Percentiles rank a stretch among this genome's conserved stretches.
Conservation (phyloP, 2,888 invertebrate species). For the Aphrophora alni region DNA sequence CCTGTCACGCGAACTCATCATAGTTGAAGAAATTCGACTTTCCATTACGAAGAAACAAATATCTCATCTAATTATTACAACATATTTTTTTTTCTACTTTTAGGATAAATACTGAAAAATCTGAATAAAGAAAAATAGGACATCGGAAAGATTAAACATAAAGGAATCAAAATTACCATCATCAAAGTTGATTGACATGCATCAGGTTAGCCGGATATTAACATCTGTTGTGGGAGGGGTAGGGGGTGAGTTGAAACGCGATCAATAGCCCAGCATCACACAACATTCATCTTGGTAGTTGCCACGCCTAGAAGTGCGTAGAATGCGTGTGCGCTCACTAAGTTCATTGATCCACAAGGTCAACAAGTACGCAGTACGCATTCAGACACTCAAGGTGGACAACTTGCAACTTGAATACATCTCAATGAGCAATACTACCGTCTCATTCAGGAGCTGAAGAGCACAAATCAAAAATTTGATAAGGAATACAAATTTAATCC, state of each 20-base stretch:
- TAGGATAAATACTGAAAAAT: too few relatives aligned
- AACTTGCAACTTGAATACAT: neutral
- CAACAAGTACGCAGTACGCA: neutral
- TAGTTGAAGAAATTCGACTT: too few relatives aligned
- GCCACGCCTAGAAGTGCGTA: conserved; percentile 9
- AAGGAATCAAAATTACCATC: neutral
- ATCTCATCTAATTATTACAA: too few relatives aligned
- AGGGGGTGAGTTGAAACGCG: neutral
- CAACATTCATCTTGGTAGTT: neutral
- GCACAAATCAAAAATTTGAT: neutral
- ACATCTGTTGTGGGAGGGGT: neutral
- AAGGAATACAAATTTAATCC: neutral
- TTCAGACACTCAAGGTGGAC: conserved; percentile 6
- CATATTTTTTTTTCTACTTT: too few relatives aligned
- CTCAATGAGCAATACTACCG: neutral
- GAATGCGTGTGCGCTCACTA: neutral
- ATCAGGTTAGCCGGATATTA: conserved; percentile 9
- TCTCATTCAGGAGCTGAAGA: neutral
- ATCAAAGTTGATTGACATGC: neutral
- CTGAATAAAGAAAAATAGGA: neutral
- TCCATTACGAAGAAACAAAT: too few relatives aligned
- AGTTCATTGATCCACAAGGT: conserved; percentile 9
- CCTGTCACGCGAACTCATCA: too few relatives aligned
- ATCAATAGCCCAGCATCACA: neutral
- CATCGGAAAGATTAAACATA: neutral